Conservation (phyloP, 2,113 vertebrate genomes). For the Grammomys dolichurus region DNA sequence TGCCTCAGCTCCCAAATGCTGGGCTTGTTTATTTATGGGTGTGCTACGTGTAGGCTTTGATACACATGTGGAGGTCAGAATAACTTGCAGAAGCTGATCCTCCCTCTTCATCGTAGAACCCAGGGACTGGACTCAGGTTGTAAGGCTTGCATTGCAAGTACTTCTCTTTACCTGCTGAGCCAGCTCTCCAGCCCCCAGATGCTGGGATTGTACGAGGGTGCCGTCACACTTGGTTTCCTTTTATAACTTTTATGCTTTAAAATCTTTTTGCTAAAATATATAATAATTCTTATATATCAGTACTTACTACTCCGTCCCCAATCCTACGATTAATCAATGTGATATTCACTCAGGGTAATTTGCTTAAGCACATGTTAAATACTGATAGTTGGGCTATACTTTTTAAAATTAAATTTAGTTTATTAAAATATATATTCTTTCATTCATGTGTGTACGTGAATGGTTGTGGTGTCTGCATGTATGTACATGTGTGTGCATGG, state of each 20-base stretch:
- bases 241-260: conserved; percentile 16
- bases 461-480: no score
- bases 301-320: background rate
- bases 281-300: conserved; percentile 1
- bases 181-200: background rate
- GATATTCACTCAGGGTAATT: background rate
- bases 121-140: background rate
- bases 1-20: background rate
- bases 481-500: background rate
- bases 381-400: background rate
- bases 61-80: background rate
- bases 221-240: background rate
- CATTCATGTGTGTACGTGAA: background rate
- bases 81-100: background rate
- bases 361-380: conserved; percentile 33
- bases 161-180: background rate
- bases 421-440: background rate
- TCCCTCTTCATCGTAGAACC: background rate
- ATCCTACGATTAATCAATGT: conserved; percentile 50
- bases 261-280: conserved; percentile 33
- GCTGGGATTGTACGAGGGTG: background rate
- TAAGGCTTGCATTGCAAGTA: background rate
- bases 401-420: background rate
- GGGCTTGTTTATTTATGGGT: background rate
- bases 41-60: background rate